Evolutionary conservation across 1,140 invertebrate genomes (phyloP).

Genomic region (Theocolax elegans): DNA sequence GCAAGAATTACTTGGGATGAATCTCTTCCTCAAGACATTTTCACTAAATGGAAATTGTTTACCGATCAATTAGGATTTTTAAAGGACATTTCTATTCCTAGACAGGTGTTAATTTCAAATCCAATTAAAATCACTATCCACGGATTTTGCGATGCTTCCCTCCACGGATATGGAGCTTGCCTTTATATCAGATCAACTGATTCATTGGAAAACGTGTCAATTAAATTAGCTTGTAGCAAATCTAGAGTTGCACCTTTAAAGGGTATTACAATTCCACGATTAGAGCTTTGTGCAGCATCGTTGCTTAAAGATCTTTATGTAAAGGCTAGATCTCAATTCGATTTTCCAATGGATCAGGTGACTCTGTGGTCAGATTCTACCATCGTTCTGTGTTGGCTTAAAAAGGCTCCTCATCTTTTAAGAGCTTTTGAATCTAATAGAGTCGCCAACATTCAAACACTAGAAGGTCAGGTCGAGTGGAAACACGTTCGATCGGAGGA

Average conservation of each 20-base stretch:
- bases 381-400: not conserved
- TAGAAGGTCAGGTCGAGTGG: not conserved
- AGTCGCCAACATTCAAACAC: not conserved
- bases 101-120: not conserved
- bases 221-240: not conserved
- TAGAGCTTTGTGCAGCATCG: not conserved
- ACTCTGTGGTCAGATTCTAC: not conserved
- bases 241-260: not conserved
- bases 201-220: not conserved
- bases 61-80: not conserved
- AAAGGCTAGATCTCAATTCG: not conserved
- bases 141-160: not conserved
- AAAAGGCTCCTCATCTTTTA: not conserved
- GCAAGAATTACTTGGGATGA: slow-evolving; percentile 40
- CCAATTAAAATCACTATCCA: not conserved
- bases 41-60: not conserved
- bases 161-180: not conserved
- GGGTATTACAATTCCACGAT: not conserved
- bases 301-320: not conserved
- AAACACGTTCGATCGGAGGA: not conserved
- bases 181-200: not conserved
- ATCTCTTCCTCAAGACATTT: slow-evolving; percentile 13
- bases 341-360: not conserved
- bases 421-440: not conserved
- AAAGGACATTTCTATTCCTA: not conserved